Conservation (phyloP, 2,113 vertebrate species). For the Mobula hypostoma region DNA sequence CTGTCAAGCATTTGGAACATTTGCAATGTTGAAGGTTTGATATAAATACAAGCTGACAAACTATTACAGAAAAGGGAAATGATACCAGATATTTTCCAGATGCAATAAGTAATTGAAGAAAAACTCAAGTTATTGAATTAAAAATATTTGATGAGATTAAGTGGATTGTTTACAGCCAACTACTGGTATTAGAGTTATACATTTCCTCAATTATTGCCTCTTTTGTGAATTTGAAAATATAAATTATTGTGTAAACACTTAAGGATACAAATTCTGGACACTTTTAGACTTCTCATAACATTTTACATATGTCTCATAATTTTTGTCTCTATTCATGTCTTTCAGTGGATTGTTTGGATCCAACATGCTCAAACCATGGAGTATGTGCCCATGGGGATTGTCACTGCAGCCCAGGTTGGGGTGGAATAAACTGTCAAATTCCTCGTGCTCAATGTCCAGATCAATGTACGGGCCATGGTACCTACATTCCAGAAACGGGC, state of each 20-base stretch:
- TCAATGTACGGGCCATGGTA: constrained; percentile 91
- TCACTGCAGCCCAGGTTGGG: constrained; percentile 94
- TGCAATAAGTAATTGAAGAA: neutral
- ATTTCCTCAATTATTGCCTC: neutral
- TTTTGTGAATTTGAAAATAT: neutral
- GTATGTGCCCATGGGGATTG: constrained; percentile 92
- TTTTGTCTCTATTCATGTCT: neutral
- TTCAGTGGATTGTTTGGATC: constrained; percentile 90
- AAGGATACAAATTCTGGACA: neutral
- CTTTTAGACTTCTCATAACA: neutral
- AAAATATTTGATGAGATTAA: neutral
- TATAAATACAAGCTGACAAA: neutral
- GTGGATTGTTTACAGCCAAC: neutral
- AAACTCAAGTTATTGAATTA: neutral
- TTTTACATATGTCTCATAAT: neutral
- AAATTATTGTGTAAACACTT: neutral
- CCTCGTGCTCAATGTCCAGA: constrained; percentile 89
- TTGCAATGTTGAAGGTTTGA: neutral
- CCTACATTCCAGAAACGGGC: constrained; percentile 85
- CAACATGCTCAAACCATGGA: constrained; percentile 87
- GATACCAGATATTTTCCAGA: neutral
- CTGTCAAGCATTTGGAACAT: neutral
- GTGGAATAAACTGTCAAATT: constrained; percentile 85
- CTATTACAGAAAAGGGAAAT: neutral
- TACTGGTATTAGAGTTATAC: neutral